Evolutionary conservation across 2,113 vertebrate genomes (phyloP).

Genomic region (Anoplopoma fimbria): DNA sequence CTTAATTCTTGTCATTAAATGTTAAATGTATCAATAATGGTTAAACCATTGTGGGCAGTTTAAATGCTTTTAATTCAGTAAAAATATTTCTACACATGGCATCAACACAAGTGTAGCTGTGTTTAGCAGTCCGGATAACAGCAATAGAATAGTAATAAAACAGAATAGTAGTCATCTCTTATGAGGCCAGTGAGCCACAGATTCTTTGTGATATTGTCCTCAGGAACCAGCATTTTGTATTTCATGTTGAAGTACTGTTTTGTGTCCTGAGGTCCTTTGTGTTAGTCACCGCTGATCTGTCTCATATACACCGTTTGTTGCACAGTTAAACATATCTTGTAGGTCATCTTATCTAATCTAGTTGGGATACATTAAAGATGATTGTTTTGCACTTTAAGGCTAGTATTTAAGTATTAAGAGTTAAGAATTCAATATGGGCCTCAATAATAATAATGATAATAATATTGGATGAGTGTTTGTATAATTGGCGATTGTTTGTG

Average conservation of each 20-base stretch:
- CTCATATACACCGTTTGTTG: constrained; percentile 39
- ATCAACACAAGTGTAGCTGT: neutral
- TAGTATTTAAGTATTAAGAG: constrained; percentile 7
- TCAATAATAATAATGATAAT: neutral
- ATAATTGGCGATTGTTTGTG: neutral
- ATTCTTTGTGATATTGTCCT: constrained; percentile 27
- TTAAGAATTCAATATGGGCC: neutral
- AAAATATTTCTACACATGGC: neutral
- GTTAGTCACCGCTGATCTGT: constrained; percentile 48
- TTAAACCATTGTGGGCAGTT: neutral
- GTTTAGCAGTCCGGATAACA: constrained; percentile 14
- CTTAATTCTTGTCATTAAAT: neutral
- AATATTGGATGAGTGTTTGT: neutral
- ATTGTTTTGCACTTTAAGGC: neutral
- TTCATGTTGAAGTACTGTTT: constrained; percentile 28
- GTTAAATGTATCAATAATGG: neutral
- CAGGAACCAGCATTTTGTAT: constrained; percentile 25
- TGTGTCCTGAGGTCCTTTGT: constrained; percentile 38
- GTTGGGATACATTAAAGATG: constrained; percentile 1
- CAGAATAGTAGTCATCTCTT: constrained; percentile 27
- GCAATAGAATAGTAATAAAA: constrained; percentile 13
- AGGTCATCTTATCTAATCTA: constrained; percentile 31
- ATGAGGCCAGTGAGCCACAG: constrained; percentile 15
- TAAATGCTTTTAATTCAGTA: neutral
- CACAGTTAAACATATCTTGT: constrained; percentile 38